Evolutionary conservation across 1,140 invertebrate genomes (phyloP).

Genomic region (Drosophila orosa): DNA sequence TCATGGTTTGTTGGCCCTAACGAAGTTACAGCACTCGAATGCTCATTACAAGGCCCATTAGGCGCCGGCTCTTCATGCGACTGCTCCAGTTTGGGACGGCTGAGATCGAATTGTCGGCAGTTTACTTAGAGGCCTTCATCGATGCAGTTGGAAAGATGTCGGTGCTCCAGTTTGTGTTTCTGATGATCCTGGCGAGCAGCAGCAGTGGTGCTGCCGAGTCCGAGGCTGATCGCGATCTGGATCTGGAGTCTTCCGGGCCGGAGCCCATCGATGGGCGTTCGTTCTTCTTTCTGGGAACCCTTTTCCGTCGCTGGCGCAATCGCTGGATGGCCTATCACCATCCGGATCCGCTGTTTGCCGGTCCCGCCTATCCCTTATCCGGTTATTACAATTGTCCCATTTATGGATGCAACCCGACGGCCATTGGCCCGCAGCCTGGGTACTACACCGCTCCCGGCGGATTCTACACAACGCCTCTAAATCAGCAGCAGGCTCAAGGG

Average conservation of each 20-base stretch:
- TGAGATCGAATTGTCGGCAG: slow-evolving; percentile 16
- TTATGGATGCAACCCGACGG: slow-evolving; percentile 58
- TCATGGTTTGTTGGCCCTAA: slow-evolving; percentile 29
- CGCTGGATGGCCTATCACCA: slow-evolving; percentile 65
- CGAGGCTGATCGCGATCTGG: slow-evolving; percentile 7
- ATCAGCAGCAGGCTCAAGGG: slow-evolving; percentile 63
- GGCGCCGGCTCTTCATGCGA: slow-evolving; percentile 8
- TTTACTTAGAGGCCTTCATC: slow-evolving; percentile 24
- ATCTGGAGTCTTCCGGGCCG: slow-evolving; percentile 1
- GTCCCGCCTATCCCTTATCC: slow-evolving; percentile 57
- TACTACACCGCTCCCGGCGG: slow-evolving; percentile 36
- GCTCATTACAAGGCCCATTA: slow-evolving; percentile 52
- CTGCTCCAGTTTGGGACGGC: not conserved
- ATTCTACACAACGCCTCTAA: slow-evolving; percentile 48
- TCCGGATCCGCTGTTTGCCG: slow-evolving; percentile 58
- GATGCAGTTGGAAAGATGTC: slow-evolving; percentile 40
- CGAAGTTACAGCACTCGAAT: slow-evolving; percentile 27
- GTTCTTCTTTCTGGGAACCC: slow-evolving; percentile 57
- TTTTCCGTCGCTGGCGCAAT: slow-evolving; percentile 73
- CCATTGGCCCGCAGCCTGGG: slow-evolving; percentile 53
- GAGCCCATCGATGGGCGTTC: slow-evolving; percentile 56
- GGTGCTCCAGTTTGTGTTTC: slow-evolving; percentile 20
- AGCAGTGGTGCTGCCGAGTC: slow-evolving; percentile 7
- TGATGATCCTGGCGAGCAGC: slow-evolving; percentile 29
- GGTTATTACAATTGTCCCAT: slow-evolving; percentile 67